Evolutionary conservation across 2,113 vertebrate genomes (phyloP).

Genomic region (Trichechus manatus): DNA sequence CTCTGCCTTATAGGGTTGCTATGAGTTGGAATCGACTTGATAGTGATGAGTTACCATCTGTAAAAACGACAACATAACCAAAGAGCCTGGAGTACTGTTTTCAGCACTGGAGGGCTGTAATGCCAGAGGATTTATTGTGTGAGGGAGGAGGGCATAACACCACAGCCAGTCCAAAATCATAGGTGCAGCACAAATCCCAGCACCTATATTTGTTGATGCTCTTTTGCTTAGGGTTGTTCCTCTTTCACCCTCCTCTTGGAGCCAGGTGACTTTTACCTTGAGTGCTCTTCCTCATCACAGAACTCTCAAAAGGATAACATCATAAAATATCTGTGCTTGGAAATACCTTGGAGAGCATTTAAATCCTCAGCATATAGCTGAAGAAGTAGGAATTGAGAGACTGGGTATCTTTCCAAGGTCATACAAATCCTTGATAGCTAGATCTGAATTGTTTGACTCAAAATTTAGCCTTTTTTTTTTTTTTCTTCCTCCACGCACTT

Average conservation of each 20-base stretch:
- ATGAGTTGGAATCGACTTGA: not conserved
- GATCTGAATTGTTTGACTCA: slow-evolving; percentile 73
- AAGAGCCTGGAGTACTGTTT: not conserved
- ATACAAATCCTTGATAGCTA: slow-evolving; percentile 54
- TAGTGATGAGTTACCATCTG: not conserved
- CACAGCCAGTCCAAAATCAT: not conserved
- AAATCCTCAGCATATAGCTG: not conserved
- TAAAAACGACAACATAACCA: not conserved
- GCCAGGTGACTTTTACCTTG: slow-evolving; percentile 10
- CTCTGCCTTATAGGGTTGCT: not conserved
- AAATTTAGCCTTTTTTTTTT: slow-evolving; percentile 55
- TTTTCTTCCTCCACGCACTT: not conserved
- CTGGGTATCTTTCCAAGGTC: slow-evolving; percentile 69
- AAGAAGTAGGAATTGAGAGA: not conserved
- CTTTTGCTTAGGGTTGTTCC: not conserved
- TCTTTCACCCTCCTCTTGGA: not conserved
- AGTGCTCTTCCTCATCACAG: not conserved
- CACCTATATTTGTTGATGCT: too few species aligned
- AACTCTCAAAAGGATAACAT: slow-evolving; percentile 42
- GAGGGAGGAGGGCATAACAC: not conserved
- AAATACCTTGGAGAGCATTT: slow-evolving; percentile 44
- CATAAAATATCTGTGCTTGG: slow-evolving; percentile 31
- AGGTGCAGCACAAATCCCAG: not conserved
- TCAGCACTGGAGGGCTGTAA: too few species aligned
- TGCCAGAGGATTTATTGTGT: not conserved